These are phyloP conservation scores for Mythimna lalbum DNA, from an alignment of 2,888 invertebrate species.

Conservation along the genomic window DNA sequence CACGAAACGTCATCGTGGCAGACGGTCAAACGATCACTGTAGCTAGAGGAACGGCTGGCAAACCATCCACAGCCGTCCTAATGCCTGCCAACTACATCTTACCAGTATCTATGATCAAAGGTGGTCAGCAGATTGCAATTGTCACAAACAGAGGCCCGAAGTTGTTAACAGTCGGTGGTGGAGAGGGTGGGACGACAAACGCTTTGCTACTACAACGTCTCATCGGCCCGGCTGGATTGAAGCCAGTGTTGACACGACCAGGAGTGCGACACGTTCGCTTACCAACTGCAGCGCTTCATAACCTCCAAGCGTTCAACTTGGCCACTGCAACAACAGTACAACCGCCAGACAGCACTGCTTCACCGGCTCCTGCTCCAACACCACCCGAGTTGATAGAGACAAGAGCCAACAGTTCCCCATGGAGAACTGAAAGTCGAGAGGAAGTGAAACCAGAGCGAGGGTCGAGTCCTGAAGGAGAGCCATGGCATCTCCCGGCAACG, in stretches of 20 bases:
- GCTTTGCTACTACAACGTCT: slow-evolving; percentile 92
- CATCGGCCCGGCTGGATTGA: slow-evolving; percentile 92
- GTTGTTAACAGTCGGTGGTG: slow-evolving; percentile 85
- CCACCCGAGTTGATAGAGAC: slow-evolving; percentile 85
- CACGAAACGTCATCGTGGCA: slow-evolving; percentile 91
- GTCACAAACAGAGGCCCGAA: slow-evolving; percentile 93
- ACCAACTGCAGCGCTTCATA: slow-evolving; percentile 85
- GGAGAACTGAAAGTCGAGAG: slow-evolving; percentile 77
- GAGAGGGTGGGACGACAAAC: slow-evolving; percentile 90
- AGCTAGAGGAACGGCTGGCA: slow-evolving; percentile 91
- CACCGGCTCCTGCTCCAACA: slow-evolving; percentile 76
- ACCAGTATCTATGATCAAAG: slow-evolving; percentile 93
- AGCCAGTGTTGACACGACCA: slow-evolving; percentile 88
- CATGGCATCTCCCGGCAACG: slow-evolving; percentile 82
- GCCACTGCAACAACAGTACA: slow-evolving; percentile 76
- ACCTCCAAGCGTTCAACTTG: slow-evolving; percentile 84
- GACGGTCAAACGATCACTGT: slow-evolving; percentile 92
- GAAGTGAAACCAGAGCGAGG: slow-evolving; percentile 80
- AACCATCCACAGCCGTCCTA: slow-evolving; percentile 92
- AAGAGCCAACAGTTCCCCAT: slow-evolving; percentile 81
- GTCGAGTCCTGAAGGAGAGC: slow-evolving; percentile 84
- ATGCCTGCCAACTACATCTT: slow-evolving; percentile 94
- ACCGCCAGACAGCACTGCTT: slow-evolving; percentile 81
- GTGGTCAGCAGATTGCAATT: slow-evolving; percentile 93
- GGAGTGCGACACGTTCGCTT: slow-evolving; percentile 90